These are phyloP conservation scores for Bombyx huttoni DNA, from an alignment of 2,888 invertebrate genomes.

Conservation along the genomic window DNA sequence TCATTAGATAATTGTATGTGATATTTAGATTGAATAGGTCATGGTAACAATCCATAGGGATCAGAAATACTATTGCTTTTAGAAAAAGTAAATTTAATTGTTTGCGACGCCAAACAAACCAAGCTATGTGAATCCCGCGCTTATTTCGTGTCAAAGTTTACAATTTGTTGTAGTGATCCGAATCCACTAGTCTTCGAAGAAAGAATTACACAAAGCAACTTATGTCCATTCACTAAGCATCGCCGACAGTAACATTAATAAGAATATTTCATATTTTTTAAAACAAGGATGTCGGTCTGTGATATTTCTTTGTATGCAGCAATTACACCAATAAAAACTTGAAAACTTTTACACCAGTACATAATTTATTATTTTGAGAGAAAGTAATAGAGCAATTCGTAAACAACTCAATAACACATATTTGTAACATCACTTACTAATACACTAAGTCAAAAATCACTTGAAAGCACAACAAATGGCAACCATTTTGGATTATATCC, in stretches of 20 bases:
- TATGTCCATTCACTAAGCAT: not conserved
- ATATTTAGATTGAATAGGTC: not conserved
- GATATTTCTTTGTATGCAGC: conserved; percentile 31
- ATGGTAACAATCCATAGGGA: not conserved
- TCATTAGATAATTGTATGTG: no score
- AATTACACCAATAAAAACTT: not conserved
- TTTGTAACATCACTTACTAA: conserved; percentile 22
- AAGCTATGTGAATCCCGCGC: conserved; percentile 56
- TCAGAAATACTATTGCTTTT: not conserved
- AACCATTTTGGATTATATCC: conserved; percentile 63
- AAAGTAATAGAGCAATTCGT: not conserved
- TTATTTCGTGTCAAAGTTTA: conserved; percentile 23
- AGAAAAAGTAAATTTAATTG: conserved; percentile 12
- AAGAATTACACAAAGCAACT: no score
- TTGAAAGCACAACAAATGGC: conserved; percentile 70
- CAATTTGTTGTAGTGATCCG: not conserved
- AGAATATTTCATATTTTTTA: conserved; percentile 1
- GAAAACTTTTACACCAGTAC: not conserved
- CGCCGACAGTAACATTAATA: not conserved
- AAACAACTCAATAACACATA: not conserved
- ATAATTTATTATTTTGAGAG: not conserved
- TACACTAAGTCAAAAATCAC: conserved; percentile 34
- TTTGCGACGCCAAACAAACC: conserved; percentile 38
- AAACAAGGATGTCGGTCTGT: conserved; percentile 14
- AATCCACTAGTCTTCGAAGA: no score